Evolutionary conservation across 2,888 invertebrate species (phyloP), one percentile per base, ranked within the genome.

Genomic region (Ochropleura plecta): DNA sequence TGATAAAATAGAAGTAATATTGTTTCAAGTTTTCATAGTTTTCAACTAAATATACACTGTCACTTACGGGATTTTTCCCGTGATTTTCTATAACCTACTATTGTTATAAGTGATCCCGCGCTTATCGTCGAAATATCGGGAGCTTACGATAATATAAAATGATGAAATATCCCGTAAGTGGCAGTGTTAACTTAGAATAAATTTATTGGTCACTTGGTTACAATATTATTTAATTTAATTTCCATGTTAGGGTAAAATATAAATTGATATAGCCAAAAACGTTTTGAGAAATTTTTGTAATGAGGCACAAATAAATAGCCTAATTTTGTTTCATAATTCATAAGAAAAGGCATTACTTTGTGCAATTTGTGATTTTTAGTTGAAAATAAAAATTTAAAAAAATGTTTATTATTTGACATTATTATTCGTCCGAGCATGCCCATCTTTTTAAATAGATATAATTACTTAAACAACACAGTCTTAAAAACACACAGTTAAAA

Each of bases 401-500:
- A 20, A 40, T 14, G 4, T 1, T 12, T n/a, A 0, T 3, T 4
- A 5, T 40, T 55, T 74, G 2, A 30, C 65, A 16, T 63, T 18
- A 40, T 20, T 42, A 62, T 66, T 66, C 40, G 76, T 76, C 81
- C 71, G 81, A 87, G 84, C 86, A 84, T 81, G 73, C 80, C 86
- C 85, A 86, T 78, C 80, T 30, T 74, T 67, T 82, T 77, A 70
- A 79, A 86, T 82, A 86, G 75, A 66, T 82, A 73, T 79, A 71
- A 87, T 81, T 84, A 87, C 86, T 87, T 88, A 90, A 90, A 90
- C 87, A 86, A 90, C 89, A 91, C 91, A 92, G 92, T 92, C 91
- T 92, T 92, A 85, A 89, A 82, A 91, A 90, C 89, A 88, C 88
- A 90, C 89, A 88, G 86, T 88, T 46, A 81, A 82, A 83, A 75